Percentiles rank a stretch among this genome's conserved stretches.
phyloP scores from a whole-genome alignment of 2,888 invertebrate genomes.

The Eristalis intricaria region DNA sequence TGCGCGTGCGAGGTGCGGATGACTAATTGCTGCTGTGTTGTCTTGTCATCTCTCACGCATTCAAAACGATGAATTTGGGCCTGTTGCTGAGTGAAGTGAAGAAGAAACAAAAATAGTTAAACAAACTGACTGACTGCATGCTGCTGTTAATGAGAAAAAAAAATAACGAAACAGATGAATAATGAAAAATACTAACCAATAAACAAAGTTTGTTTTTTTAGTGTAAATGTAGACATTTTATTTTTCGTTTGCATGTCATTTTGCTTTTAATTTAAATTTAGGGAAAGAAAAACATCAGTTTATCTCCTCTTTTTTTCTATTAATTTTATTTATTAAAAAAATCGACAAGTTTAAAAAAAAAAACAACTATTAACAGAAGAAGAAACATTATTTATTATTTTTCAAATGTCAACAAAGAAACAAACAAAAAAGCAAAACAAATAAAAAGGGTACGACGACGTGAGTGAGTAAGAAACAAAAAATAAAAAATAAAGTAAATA shows the following conservation, averaged over 20 bases:
- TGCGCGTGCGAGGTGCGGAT: not conserved
- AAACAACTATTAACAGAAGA: slow-evolving; percentile 16
- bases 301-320: slow-evolving; percentile 1
- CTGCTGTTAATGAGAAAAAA: slow-evolving; percentile 54
- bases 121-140: slow-evolving; percentile 63
- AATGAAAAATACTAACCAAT: slow-evolving; percentile 10
- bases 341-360: not conserved
- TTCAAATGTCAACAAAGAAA: slow-evolving; percentile 28
- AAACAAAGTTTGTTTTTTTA: slow-evolving; percentile 11
- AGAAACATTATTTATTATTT: slow-evolving; percentile 52
- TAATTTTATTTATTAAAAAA: slow-evolving; percentile 26
- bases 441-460: slow-evolving; percentile 54
- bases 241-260: slow-evolving; percentile 42
- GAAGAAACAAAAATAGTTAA: not conserved
- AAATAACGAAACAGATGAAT: slow-evolving; percentile 10
- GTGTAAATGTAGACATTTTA: slow-evolving; percentile 39
- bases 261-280: slow-evolving; percentile 20
- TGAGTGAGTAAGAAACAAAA: slow-evolving; percentile 58
- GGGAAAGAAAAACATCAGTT: not conserved
- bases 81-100: slow-evolving; percentile 38
- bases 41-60: not conserved
- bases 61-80: not conserved
- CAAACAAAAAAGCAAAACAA: slow-evolving; percentile 17
- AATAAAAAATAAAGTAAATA: slow-evolving; percentile 24
- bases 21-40: slow-evolving; percentile 48